Base-by-base conservation (phyloP, 2,797 vertebrate genomes). In the Selene dorsalis region DNA sequence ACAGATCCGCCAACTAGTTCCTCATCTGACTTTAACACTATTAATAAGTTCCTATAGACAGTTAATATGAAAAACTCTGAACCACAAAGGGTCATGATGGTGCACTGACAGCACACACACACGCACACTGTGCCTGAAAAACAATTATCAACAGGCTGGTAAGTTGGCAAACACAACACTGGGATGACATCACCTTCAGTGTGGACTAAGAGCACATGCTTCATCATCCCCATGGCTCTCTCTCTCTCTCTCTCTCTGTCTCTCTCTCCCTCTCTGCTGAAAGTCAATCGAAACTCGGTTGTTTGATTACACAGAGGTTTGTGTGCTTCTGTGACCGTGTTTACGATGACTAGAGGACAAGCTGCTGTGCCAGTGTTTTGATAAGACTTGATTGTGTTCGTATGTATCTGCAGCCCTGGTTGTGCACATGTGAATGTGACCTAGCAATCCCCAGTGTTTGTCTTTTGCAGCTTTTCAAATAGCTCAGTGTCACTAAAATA, bases 211-310 rank as follows among this genome's bases (percentile, higher is more conserved):
- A 85, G 65, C 72, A 74, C 75, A 73, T 65, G 75, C 64, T 73
- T 74, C 65, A 83, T 78, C 77, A 62, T 69, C 48, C 56, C 39
- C 41, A n/a, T 16, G 30, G 55, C 76, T 67, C 3, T 20, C 47
- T 43, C 32, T 35, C 7, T 35, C 6, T 8, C 7, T 35, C 7
- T 35, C 6, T 35, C 32, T 8, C 32, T 50, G 35, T 26, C 62
- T 52, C 26, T 2, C 43, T 47, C 39, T 65, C 56, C 63, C 28
- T 22, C 62, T 63, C 39, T 65, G 39, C 64, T 78, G 14, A 75
- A 79, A 87, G 84, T 84, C 82, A 86, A 84, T 88, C 39, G 65
- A 89, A 91, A 87, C 90, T 74, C 63, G 39, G 63, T 59, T 87
- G 80, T 87, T 86, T 89, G 84, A 84, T 83, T 68, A 73, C n/a